Percentiles rank a stretch among this genome's conserved stretches.
These are phyloP conservation scores for Geopemphigus sp. DNA, from an alignment of 1,140 invertebrate genomes.

Conservation along the genomic window DNA sequence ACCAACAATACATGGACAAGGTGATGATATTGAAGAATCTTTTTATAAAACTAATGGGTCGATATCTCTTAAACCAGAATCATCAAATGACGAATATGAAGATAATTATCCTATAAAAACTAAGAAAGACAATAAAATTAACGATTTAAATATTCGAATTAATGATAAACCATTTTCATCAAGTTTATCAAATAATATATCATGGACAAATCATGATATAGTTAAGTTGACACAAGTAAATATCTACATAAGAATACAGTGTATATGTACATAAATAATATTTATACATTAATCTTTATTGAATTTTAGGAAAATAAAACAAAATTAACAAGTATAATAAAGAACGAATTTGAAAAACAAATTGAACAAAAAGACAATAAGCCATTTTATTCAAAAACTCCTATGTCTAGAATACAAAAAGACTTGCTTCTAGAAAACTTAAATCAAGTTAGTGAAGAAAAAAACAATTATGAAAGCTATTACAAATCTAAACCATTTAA, in stretches of 20 bases:
- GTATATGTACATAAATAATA: background rate
- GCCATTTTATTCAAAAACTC: background rate
- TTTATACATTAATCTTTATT: background rate
- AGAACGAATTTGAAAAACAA: background rate
- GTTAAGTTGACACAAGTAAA: background rate
- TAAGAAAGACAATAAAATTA: background rate
- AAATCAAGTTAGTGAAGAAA: slow-evolving; percentile 19
- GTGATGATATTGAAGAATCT: background rate
- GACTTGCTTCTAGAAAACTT: slow-evolving; percentile 28
- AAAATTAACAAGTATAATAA: background rate
- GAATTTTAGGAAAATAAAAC: background rate
- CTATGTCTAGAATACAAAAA: slow-evolving; percentile 28
- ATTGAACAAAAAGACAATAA: background rate
- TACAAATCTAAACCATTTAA: background rate
- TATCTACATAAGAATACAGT: background rate
- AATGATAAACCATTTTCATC: background rate
- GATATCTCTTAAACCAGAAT: slow-evolving; percentile 5
- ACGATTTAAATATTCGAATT: background rate
- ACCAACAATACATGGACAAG: slow-evolving; percentile 12
- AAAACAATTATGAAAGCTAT: slow-evolving; percentile 1
- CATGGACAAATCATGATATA: background rate
- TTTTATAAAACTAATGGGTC: slow-evolving; percentile 19
- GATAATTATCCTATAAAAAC: background rate
- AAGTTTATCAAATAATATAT: background rate
- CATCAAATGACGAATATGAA: background rate